Evolutionary conservation across 2,888 invertebrate genomes (phyloP), one percentile per base, ranked within the genome.

Genomic region (Aplocera efformata): DNA sequence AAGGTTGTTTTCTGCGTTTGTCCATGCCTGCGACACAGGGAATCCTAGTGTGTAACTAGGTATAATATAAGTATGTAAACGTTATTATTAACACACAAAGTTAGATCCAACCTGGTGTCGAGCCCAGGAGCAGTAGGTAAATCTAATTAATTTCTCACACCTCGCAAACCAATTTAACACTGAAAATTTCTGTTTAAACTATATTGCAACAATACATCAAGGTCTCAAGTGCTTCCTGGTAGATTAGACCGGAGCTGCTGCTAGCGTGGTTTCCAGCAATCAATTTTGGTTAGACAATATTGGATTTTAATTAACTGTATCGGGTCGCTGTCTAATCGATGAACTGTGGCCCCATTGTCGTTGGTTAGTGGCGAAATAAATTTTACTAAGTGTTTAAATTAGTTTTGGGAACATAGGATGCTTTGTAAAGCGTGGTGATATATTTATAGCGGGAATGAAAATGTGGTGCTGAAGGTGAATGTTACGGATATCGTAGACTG

Each of bases 241-340:
- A 67, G 58, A 63, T 63, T 62, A 65, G 13, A 17, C 13, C 13
- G 13, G 2, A 54, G 49, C 55, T 52, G 45, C 53, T 45, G 44
- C 55, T 62, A 66, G 60, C 67, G 67, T 58, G 74, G 72, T 75
- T 67, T 65, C 65, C 61, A 66, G 71, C 76, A 82, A 86, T 86
- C 83, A 86, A 84, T 84, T 84, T 85, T 74, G 80, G 86, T 86
- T 83, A 80, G 78, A 82, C 85, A 86, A 85, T 88, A 88, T 86
- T 88, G 81, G 81, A 80, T 86, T 88, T 85, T 84, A 88, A 88
- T 88, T 88, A 86, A 79, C 76, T 76, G 78, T 80, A 78, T 75
- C 74, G 76, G 67, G 66, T 71, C 60, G 59, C 59, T 51, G 59
- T 54, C 70, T 73, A 77, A 75, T 75, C 71, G 73, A 73, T 68